These are phyloP conservation scores for Cololabis saira DNA, from an alignment of 2,113 vertebrate species.

Conservation along the genomic window DNA sequence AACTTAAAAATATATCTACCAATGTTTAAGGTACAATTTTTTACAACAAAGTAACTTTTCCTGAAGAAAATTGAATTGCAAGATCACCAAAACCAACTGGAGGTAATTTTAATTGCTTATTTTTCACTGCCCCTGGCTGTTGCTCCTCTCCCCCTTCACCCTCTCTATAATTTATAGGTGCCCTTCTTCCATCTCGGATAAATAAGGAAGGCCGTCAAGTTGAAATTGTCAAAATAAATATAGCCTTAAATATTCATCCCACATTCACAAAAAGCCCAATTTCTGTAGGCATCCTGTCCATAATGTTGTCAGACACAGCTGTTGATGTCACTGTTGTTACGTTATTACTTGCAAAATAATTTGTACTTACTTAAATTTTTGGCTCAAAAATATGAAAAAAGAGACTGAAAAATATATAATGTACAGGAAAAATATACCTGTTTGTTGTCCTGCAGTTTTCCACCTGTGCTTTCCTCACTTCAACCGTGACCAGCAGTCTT, in stretches of 20 bases:
- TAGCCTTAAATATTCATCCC: not conserved
- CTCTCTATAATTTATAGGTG: not conserved
- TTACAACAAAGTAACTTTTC: not conserved
- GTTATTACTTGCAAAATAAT: not conserved
- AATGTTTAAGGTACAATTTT: no score
- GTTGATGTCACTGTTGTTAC: not conserved
- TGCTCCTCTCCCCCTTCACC: not conserved
- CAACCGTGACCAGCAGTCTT: conserved; percentile 9
- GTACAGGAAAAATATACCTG: no score
- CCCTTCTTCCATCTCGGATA: not conserved
- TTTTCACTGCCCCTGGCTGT: not conserved
- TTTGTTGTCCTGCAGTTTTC: no score
- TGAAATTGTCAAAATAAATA: not conserved
- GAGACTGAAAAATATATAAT: no score
- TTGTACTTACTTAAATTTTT: not conserved
- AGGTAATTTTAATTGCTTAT: not conserved
- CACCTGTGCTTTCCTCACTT: not conserved
- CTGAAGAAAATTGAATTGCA: not conserved
- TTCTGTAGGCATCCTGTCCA: not conserved
- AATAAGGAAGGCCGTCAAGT: not conserved
- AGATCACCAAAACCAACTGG: not conserved
- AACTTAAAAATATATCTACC: no score
- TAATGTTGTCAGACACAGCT: not conserved
- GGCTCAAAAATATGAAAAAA: not conserved
- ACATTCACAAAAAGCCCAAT: not conserved